These are phyloP conservation scores for Phasianus colchicus DNA, from an alignment of 2,113 vertebrate genomes.

Conservation along the genomic window DNA sequence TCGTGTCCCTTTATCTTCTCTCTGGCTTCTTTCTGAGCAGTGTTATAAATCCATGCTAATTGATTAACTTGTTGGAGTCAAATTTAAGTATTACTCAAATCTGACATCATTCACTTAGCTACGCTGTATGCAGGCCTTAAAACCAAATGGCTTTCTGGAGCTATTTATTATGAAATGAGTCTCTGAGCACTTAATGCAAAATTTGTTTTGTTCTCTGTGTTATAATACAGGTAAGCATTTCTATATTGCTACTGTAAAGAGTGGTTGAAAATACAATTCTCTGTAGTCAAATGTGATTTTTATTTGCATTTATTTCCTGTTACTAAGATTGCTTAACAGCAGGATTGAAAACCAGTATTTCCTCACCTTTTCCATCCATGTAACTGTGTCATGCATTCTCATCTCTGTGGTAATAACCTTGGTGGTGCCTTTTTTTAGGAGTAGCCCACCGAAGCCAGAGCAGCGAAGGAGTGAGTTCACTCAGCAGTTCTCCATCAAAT, in stretches of 20 bases:
- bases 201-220: neutral
- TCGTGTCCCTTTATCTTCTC: neutral
- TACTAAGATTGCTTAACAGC: neutral
- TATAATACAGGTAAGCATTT: neutral
- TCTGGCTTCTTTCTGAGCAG: neutral
- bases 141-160: neutral
- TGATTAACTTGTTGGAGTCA: neutral
- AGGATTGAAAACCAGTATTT: neutral
- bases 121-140: too few relatives aligned
- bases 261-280: neutral
- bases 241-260: neutral
- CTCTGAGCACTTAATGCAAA: neutral
- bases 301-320: neutral
- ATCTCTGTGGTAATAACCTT: neutral
- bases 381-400: neutral
- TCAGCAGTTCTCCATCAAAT: constrained; percentile 98
- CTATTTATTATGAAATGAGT: neutral
- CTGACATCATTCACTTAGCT: neutral
- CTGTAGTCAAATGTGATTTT: neutral
- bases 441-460: constrained; percentile 97
- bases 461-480: constrained; percentile 98
- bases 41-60: neutral
- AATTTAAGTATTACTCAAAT: neutral
- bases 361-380: neutral
- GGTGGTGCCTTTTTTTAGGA: constrained; percentile 78